Base-by-base conservation (phyloP, 2,113 vertebrate genomes). In the Gila orcuttii region DNA sequence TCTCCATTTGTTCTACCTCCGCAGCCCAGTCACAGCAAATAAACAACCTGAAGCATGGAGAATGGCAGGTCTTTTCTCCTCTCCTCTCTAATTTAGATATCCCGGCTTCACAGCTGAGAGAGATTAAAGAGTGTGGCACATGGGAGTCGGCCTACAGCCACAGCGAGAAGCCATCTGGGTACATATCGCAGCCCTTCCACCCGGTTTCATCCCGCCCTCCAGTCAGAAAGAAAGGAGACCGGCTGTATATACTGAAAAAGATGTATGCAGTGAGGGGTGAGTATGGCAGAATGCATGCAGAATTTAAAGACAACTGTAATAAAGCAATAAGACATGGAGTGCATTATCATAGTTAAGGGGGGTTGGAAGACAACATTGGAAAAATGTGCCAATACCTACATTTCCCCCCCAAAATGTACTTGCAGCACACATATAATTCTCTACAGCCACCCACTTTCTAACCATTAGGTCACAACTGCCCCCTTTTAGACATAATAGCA, bases 251-350 rank as follows among this genome's bases (percentile, higher is more conserved):
- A 85, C 91, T 90, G 92, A 91, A 93, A 90, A 92, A 88, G 90
- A 91, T 89, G 92, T 92, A 92, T 91, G 90, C 79, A 86, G 88
- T 89, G 89, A 90, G 87, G 82, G 90, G 89, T 84, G 83, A 85
- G 84, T 86, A 90, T 68, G 76, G 81, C 74, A 60, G 78, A 89
- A 85, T 47, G 74, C 60, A 90, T 90, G 91, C 0, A 62, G 45
- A 82, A 55, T 69, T 69, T 68, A 36, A 82, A 69, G 64, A 82
- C 62, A 28, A 52, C 60, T 66, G 66, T 79, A 82, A 87, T 87
- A 45, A 68, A 68, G 33, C 68, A 68, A 68, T 25, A 69, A 62
- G 8, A 55, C 75, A 55, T 3, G 1, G 36, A 42, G 39, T 12
- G 79, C 36, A 64, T 55, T 80, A 75, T 66, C 64, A 84, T 78